Evolutionary conservation across 2,797 vertebrate species (phyloP).

Genomic region (Bovichtus diacanthus): DNA sequence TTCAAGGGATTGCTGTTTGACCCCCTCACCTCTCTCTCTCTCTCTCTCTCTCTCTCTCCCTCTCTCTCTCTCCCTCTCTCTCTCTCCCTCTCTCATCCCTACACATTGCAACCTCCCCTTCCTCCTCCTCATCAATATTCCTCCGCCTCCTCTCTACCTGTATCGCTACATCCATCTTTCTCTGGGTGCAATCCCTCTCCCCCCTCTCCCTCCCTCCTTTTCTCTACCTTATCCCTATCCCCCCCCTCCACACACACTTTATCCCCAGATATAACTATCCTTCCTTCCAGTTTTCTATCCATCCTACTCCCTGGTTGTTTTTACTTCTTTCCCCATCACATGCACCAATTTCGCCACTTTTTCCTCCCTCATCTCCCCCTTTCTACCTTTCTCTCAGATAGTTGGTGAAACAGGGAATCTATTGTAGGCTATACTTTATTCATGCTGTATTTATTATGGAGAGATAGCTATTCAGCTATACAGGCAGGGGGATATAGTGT

Average conservation of each 20-base stretch:
- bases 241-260: constrained; percentile 37
- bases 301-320: constrained; percentile 43
- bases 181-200: constrained; percentile 47
- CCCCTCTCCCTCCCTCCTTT: constrained; percentile 1
- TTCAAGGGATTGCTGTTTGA: constrained; percentile 81
- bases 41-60: constrained; percentile 9
- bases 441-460: constrained; percentile 76
- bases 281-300: constrained; percentile 39
- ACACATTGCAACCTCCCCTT: constrained; percentile 28
- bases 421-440: constrained; percentile 77
- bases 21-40: constrained; percentile 74
- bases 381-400: constrained; percentile 46
- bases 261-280: constrained; percentile 60
- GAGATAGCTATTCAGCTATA: constrained; percentile 68
- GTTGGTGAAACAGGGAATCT: constrained; percentile 71
- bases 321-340: constrained; percentile 42
- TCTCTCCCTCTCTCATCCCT: constrained; percentile 29
- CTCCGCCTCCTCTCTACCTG: constrained; percentile 74
- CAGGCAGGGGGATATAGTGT: constrained; percentile 59
- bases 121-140: constrained; percentile 79
- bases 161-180: constrained; percentile 79
- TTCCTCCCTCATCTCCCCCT: constrained; percentile 32
- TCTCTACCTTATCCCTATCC: constrained; percentile 26
- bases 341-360: constrained; percentile 42
- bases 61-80: constrained; percentile 22